Evolutionary conservation across 2,888 invertebrate species (phyloP), one percentile per base, ranked within the genome.

Genomic region (Ryuthela nishihirai): DNA sequence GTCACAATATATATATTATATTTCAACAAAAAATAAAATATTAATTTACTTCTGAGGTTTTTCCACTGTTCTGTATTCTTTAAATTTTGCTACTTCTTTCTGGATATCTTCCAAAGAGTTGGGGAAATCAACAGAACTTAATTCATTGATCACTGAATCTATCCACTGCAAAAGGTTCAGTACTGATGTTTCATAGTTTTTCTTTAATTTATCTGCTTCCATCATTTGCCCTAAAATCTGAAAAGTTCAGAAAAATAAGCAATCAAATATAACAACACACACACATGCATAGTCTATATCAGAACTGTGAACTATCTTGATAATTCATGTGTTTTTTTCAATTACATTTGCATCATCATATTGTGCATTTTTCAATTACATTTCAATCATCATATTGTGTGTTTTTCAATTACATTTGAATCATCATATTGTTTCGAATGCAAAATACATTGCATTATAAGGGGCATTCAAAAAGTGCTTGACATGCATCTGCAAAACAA

Each of bases 151-250:
- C 77, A 91, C 97, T 48, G 81, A 76, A 47, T 85, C 81, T 71
- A 99, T 97, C 99, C 98, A 99, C 71, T 89, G 87, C 18, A 99
- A 81, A 58, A 99, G 79, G 61, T 87, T 83, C 18, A 86, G 83
- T 46, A 90, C 87, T 65, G 95, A 79, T 36, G 81, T 81, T 70
- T 91, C 88, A 76, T 97, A 98, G 67, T 88, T 85, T 10, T 84
- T 80, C 74, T 95, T 92, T 80, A 90, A 87, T 53, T 85, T 85
- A 73, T 98, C 97, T 36, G 91, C 87, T 72, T 94, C 92, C 83
- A 95, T 89, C 80, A 98, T 84, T 76, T 93, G 92, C 5, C 88
- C 90, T 60, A 99, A 87, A 71, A 98, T 94, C 93, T 95, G 74
- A 12, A 54, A 67, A 32, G 7, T 32, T 4, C 12, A 4, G 32